Evolutionary conservation across 1,140 invertebrate species (phyloP).

Genomic region (Drosophila chauvacae): DNA sequence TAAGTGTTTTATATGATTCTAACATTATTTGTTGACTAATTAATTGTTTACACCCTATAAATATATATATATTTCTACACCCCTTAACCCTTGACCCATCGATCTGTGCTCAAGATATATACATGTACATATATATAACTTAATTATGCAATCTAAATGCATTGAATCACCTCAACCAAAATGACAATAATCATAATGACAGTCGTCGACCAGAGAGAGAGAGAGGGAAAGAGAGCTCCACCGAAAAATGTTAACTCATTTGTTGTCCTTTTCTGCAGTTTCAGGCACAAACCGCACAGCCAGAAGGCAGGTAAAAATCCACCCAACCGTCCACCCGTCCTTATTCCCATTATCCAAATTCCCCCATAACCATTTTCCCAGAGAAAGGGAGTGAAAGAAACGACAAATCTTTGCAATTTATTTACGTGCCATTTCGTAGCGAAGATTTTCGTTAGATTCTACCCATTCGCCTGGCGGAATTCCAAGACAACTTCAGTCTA

Average conservation of each 20-base stretch:
- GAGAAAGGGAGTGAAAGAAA: constrained; percentile 24
- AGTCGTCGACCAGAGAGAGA: constrained; percentile 2
- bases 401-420: constrained; percentile 83
- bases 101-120: constrained; percentile 4
- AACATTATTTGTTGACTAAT: background rate
- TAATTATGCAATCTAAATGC: constrained; percentile 82
- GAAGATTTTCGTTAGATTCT: constrained; percentile 79
- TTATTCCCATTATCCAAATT: background rate
- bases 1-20: too few relatives aligned
- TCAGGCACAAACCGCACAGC: constrained; percentile 54
- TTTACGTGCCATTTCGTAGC: constrained; percentile 82
- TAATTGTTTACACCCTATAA: background rate
- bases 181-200: constrained; percentile 82
- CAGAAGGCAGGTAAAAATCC: constrained; percentile 51
- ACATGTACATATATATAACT: constrained; percentile 47
- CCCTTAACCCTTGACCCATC: background rate
- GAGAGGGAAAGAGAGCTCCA: constrained; percentile 14
- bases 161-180: constrained; percentile 79
- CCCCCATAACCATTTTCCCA: constrained; percentile 24
- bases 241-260: constrained; percentile 79
- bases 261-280: constrained; percentile 68
- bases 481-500: constrained; percentile 64
- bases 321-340: background rate
- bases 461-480: constrained; percentile 76
- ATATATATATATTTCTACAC: background rate